Conservation (phyloP, 2,888 invertebrate genomes). For the Schizotus pectinicornis region DNA sequence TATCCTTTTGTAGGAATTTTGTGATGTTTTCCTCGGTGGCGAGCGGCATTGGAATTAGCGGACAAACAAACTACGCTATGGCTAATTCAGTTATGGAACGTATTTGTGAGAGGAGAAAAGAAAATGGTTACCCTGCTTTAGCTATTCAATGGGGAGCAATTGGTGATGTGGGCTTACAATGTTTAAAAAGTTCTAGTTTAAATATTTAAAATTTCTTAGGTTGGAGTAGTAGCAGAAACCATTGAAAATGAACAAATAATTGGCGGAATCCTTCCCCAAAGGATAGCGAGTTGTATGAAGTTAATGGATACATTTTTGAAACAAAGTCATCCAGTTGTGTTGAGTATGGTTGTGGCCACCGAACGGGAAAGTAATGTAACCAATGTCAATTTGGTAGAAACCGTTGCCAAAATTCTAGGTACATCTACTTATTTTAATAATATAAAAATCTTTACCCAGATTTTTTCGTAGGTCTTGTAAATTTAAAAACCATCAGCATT, state of each 20-base stretch:
- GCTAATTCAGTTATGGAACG: constrained; percentile 44
- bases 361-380: constrained; percentile 70
- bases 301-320: constrained; percentile 59
- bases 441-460: too few species aligned
- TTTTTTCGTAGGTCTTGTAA: constrained; percentile 47
- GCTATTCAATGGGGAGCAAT: constrained; percentile 45
- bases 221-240: constrained; percentile 81
- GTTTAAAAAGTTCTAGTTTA: background rate
- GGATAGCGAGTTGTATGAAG: constrained; percentile 80
- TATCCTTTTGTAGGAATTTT: constrained; percentile 31
- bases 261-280: constrained; percentile 85
- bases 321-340: constrained; percentile 65
- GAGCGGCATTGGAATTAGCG: constrained; percentile 40
- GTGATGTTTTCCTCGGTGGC: constrained; percentile 42
- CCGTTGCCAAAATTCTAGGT: constrained; percentile 65
- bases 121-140: constrained; percentile 39
- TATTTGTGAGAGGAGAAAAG: constrained; percentile 38
- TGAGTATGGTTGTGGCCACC: constrained; percentile 87
- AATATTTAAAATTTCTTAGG: constrained; percentile 48
- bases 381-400: constrained; percentile 72
- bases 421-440: background rate
- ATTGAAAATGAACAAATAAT: constrained; percentile 73
- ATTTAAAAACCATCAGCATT: constrained; percentile 72
- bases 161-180: constrained; percentile 61
- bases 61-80: constrained; percentile 44